Base-by-base conservation (phyloP, 1,140 invertebrate genomes). In the Laodelphax striatellus region DNA sequence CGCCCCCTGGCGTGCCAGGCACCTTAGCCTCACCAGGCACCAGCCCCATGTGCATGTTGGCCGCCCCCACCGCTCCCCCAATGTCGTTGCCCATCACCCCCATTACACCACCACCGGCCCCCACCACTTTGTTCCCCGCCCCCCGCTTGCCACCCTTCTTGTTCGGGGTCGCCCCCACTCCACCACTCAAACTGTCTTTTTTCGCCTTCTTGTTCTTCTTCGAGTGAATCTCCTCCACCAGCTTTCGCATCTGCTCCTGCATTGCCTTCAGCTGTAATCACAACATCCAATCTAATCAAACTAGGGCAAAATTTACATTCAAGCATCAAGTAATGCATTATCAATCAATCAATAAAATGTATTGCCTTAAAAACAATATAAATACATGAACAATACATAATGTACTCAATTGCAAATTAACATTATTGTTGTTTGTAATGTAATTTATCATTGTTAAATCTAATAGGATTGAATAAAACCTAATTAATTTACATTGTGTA, bases 171-270 rank as follows among this genome's bases (percentile, higher is more conserved):
- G 17, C 43, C 5, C 24, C 46, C 14, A 65, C 87, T 86, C 13
- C 87, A 83, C 62, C 85, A 82, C 28, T 44, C 17, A 52, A 42
- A 55, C 61, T 71, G 44, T 83, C 73, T 73, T 91, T 89, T 69
- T 86, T 87, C 65, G 85, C 85, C 72, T 88, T 83, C 68, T 83
- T 83, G 68, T 83, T 86, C 73, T 85, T 93, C 71, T 86, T 90
- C 70, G 80, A 87, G 68, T 84, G 80, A 56, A 73, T 77, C 65
- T 92, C 88, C 70, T 92, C 90, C 3, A 92, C 83, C 16, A 93
- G 74, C 67, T 88, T 89, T 44, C 82, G 82, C 82, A 97, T 94
- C 77, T 94, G 90, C 71, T 97, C 93, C 75, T 97, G 93, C 74
- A 97, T 84, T 17, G 84, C 83, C 64, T 88, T 84, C 22, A 97